A percentile compares a stretch with the other conserved stretches of the same genome.
Evolutionary conservation across 2,888 invertebrate genomes (phyloP).

Genomic region (Aromia moschata): DNA sequence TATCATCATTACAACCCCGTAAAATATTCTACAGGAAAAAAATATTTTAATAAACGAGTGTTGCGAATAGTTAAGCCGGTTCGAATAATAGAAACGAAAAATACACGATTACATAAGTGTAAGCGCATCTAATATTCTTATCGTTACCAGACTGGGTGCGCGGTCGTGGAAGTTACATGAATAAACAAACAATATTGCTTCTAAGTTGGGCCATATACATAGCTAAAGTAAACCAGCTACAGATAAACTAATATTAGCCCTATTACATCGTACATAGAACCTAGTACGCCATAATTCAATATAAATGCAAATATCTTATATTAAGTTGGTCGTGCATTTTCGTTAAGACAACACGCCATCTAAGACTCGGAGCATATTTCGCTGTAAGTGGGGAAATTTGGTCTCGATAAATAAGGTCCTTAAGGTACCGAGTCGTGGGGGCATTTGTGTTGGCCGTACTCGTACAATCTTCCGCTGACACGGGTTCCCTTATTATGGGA

Average conservation of each 20-base stretch:
- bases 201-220: constrained; percentile 59
- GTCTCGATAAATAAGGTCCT: constrained; percentile 20
- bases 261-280: constrained; percentile 57
- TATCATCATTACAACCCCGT: too few relatives aligned
- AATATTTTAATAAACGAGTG: too few relatives aligned
- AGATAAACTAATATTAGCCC: constrained; percentile 63
- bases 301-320: constrained; percentile 64
- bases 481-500: constrained; percentile 46
- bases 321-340: constrained; percentile 62
- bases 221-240: constrained; percentile 59
- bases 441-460: constrained; percentile 31
- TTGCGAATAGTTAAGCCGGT: too few relatives aligned
- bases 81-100: too few relatives aligned
- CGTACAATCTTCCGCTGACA: constrained; percentile 41
- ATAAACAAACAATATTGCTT: constrained; percentile 60
- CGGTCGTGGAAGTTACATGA: constrained; percentile 39
- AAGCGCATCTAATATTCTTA: constrained; percentile 44
- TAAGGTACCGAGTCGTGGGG: constrained; percentile 29
- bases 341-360: constrained; percentile 60
- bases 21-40: too few relatives aligned
- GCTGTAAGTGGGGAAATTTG: constrained; percentile 27
- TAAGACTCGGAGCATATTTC: constrained; percentile 49
- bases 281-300: constrained; percentile 61
- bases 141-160: constrained; percentile 39
- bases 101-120: too few relatives aligned